A percentile compares a stretch with the other conserved stretches of the same genome.
These are phyloP conservation scores for Rhinophrynus dorsalis DNA, from an alignment of 2,797 vertebrate genomes.

Conservation along the genomic window DNA sequence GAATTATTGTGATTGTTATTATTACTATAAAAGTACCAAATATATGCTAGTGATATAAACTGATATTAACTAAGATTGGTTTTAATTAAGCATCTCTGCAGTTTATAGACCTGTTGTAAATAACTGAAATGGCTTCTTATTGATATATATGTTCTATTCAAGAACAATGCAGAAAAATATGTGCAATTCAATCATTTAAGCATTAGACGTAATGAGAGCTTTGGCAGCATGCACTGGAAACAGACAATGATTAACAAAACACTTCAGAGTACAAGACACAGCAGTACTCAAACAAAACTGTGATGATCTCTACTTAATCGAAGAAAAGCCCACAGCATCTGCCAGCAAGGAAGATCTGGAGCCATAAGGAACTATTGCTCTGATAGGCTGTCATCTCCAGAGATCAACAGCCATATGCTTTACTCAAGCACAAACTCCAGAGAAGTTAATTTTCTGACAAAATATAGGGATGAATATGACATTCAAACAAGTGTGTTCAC, in stretches of 20 bases:
- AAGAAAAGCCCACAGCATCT: slow-evolving; percentile 99
- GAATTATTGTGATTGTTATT: too few relatives aligned
- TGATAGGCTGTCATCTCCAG: slow-evolving; percentile 99
- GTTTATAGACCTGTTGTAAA: too few relatives aligned
- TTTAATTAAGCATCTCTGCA: too few relatives aligned
- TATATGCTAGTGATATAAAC: too few relatives aligned
- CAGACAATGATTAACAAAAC: slow-evolving; percentile 99
- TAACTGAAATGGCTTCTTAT: too few relatives aligned
- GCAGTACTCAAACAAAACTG: slow-evolving; percentile 99
- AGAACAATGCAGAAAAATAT: slow-evolving; percentile 66
- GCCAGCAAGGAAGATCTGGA: slow-evolving; percentile 90
- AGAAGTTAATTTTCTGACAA: slow-evolving; percentile 99
- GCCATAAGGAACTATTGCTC: slow-evolving; percentile 94
- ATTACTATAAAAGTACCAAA: too few relatives aligned
- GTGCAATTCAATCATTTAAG: slow-evolving; percentile 83
- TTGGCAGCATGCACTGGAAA: slow-evolving; percentile 98
- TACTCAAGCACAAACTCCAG: slow-evolving; percentile 95
- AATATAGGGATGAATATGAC: slow-evolving; percentile 99
- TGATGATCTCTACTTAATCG: slow-evolving; percentile 99
- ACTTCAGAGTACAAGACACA: slow-evolving; percentile 99
- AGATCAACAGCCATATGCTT: slow-evolving; percentile 99
- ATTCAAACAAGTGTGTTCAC: slow-evolving; percentile 99
- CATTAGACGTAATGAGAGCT: slow-evolving; percentile 98
- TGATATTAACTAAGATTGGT: too few relatives aligned
- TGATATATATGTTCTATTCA: too few relatives aligned